A percentile compares a stretch with the other conserved stretches of the same genome.
These are phyloP conservation scores for Calliopum simillimum DNA, from an alignment of 2,888 invertebrate genomes.

Conservation along the genomic window DNA sequence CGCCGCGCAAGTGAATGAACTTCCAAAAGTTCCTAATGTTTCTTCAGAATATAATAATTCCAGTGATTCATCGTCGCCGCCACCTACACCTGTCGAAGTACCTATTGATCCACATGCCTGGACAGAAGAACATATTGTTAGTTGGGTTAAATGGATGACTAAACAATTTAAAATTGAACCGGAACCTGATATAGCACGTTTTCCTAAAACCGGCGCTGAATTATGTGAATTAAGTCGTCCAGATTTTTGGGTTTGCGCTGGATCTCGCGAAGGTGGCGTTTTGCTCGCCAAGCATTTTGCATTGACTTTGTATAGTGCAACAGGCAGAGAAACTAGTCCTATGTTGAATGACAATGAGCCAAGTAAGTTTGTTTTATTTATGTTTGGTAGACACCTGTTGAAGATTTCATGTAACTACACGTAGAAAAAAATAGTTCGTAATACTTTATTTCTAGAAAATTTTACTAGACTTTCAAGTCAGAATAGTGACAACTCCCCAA, in stretches of 20 bases:
- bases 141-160: conserved; percentile 75
- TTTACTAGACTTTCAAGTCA: no score
- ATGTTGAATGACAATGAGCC: conserved; percentile 70
- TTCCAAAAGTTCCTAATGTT: background rate
- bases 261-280: conserved; percentile 69
- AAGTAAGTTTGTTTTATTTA: conserved; percentile 57
- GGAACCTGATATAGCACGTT: conserved; percentile 68
- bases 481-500: no score
- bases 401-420: background rate
- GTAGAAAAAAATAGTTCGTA: no score
- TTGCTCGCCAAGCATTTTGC: conserved; percentile 74
- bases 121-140: conserved; percentile 71
- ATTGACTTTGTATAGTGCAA: conserved; percentile 71
- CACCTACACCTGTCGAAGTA: conserved; percentile 54
- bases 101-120: conserved; percentile 74
- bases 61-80: conserved; percentile 19
- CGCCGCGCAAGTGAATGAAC: background rate
- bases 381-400: background rate
- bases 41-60: conserved; percentile 6
- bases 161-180: conserved; percentile 72
- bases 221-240: conserved; percentile 73
- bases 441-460: no score
- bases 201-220: conserved; percentile 72
- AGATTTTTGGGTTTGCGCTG: conserved; percentile 72
- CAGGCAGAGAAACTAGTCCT: conserved; percentile 72